Conservation (phyloP, 1,140 invertebrate species). For the Tribolium madens region DNA sequence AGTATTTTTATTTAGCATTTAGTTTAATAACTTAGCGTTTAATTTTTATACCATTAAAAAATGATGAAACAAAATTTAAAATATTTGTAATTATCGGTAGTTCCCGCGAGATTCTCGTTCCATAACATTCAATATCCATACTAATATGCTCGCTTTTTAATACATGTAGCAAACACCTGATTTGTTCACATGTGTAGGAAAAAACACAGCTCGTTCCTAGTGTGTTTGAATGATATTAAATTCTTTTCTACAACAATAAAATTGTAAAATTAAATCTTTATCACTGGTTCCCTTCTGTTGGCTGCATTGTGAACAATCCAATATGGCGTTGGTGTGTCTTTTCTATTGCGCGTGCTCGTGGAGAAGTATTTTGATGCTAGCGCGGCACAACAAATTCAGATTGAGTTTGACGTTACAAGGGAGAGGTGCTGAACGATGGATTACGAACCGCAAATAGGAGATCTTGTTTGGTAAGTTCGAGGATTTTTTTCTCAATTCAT, state of each 20-base stretch:
- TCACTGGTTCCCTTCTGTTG: not conserved
- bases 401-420: constrained; percentile 27
- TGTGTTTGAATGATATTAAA: not conserved
- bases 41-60: too few relatives aligned
- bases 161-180: too few relatives aligned
- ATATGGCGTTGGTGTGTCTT: not conserved
- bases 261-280: not conserved
- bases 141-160: too few relatives aligned
- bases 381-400: constrained; percentile 39
- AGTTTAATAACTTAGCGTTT: too few relatives aligned
- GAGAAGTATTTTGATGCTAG: constrained; percentile 39
- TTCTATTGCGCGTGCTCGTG: not conserved
- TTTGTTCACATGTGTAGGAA: too few relatives aligned
- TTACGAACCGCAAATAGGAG: constrained; percentile 71
- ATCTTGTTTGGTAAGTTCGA: constrained; percentile 79
- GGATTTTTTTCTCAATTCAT: constrained; percentile 46
- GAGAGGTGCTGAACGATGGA: constrained; percentile 17
- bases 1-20: too few relatives aligned
- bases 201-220: too few relatives aligned
- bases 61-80: too few relatives aligned
- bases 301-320: not conserved
- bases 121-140: too few relatives aligned
- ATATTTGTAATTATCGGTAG: too few relatives aligned
- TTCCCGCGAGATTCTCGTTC: too few relatives aligned
- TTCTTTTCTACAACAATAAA: not conserved